A percentile compares a stretch with the other conserved stretches of the same genome.
These are phyloP conservation scores for Acanthococcus lagerstroemiae DNA, from an alignment of 2,888 invertebrate species.

Conservation along the genomic window DNA sequence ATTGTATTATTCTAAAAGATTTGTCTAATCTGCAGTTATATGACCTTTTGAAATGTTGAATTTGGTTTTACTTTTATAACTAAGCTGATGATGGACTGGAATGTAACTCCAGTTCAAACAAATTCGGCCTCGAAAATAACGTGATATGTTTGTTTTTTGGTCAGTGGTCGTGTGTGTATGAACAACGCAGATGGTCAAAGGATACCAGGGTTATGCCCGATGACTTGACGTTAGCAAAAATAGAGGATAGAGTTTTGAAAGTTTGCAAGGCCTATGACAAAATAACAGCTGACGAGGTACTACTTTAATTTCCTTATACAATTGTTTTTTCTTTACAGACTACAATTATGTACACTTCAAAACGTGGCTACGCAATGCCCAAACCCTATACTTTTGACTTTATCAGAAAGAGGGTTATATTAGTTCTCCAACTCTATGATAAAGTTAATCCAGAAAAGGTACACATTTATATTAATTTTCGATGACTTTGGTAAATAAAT, in stretches of 20 bases:
- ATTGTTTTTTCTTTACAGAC: constrained; percentile 40
- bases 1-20: no score
- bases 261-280: constrained; percentile 83
- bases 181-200: constrained; percentile 19
- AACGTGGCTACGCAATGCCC: constrained; percentile 35
- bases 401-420: constrained; percentile 78
- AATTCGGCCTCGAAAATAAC: neutral
- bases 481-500: neutral
- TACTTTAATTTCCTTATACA: constrained; percentile 50
- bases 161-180: constrained; percentile 12
- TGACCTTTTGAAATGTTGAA: no score
- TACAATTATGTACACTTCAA: constrained; percentile 22
- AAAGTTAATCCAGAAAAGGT: constrained; percentile 92
- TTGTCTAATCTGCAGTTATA: no score
- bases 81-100: neutral
- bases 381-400: constrained; percentile 54
- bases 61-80: no score
- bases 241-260: constrained; percentile 72
- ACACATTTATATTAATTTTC: constrained; percentile 39
- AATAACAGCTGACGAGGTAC: constrained; percentile 75
- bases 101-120: neutral
- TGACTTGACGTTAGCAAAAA: constrained; percentile 48
- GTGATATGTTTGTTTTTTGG: constrained; percentile 10
- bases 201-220: constrained; percentile 1
- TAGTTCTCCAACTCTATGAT: constrained; percentile 95